Percentiles rank a stretch among this genome's conserved stretches.
Conservation (phyloP, 2,797 vertebrate genomes). For the Danio choprae region DNA sequence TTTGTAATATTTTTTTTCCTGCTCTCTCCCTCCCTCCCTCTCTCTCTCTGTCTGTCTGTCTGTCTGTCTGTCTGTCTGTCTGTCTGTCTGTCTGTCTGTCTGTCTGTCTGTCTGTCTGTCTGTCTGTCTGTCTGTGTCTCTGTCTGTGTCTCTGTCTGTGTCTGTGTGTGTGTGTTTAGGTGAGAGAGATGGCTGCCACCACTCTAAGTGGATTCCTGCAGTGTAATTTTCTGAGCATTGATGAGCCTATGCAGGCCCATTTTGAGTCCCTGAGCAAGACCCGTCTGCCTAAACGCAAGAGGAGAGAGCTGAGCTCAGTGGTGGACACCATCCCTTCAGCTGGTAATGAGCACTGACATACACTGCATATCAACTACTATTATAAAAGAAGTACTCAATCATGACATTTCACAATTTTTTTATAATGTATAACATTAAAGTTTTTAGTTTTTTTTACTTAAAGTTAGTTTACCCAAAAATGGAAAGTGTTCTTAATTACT, state of each 20-base stretch:
- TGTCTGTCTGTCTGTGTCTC: too few species aligned
- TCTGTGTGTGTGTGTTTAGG: too few species aligned
- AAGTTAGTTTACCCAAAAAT: too few species aligned
- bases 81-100: too few species aligned
- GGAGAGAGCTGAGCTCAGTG: conserved; percentile 82
- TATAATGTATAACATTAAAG: too few species aligned
- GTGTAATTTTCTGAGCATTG: conserved; percentile 94
- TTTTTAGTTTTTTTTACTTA: too few species aligned
- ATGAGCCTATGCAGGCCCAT: conserved; percentile 89
- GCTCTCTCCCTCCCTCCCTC: background rate
- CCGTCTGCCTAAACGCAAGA: conserved; percentile 89
- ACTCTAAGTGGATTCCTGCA: conserved; percentile 95
- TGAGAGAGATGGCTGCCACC: conserved; percentile 97
- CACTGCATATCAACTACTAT: background rate
- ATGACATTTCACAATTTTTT: too few species aligned
- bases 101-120: too few species aligned
- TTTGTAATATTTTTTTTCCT: background rate
- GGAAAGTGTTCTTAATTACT: too few species aligned
- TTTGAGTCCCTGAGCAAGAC: conserved; percentile 96
- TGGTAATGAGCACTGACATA: conserved; percentile 74
- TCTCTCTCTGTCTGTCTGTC: too few species aligned
- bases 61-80: too few species aligned
- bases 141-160: too few species aligned
- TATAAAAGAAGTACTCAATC: background rate
- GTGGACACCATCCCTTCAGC: conserved; percentile 92